Base-by-base conservation (phyloP, 2,888 invertebrate genomes). In the Ochropacha duplaris region DNA sequence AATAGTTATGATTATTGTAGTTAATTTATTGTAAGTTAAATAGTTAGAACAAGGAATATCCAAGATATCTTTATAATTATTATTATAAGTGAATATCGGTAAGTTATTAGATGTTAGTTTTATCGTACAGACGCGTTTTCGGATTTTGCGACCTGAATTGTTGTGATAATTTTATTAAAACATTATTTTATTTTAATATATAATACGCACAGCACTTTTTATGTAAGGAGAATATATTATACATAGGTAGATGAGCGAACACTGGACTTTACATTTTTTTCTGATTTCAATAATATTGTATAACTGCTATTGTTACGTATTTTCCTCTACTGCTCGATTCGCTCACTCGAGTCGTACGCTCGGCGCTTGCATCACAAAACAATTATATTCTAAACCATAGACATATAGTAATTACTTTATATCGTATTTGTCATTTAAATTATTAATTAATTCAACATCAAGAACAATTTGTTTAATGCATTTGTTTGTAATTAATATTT, bases 31-130 rank as follows among this genome's bases (percentile, higher is more conserved):
- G 69, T 90, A 87, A 88, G 88, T 75, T 88, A 31, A 31, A 87
- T 88, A 86, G 86, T 44, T 31, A 31, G 31, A 87, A 84, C 83
- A 87, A 87, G 85, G 80, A 88, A 90, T 90, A 90, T 92, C 90
- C 88, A 90, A 91, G 90, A 90, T 92, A 90, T 90, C 88, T 86
- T 86, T 81, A 83, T 83, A 77, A 77, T 78, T 73, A 77, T 79
- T 76, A 78, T 77, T 76, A 66, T 78, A 79, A 71, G 78, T 82
- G 81, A 69, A 76, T 65, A 36, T 81, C 86, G 64, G 65, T 86
- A 81, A 86, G 78, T 82, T 76, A 64, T 65, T 86, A 81, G 83
- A 77, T 78, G 65, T 81, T 89, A 88, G 83, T 76, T 65, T 78
- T 79, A 81, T 72, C 63, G 72, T 81, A 81, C 84, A 78, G 75